A percentile compares a stretch with the other conserved stretches of the same genome.
These are phyloP conservation scores for Desoria tigrina DNA, from an alignment of 2,888 invertebrate species.

Conservation along the genomic window DNA sequence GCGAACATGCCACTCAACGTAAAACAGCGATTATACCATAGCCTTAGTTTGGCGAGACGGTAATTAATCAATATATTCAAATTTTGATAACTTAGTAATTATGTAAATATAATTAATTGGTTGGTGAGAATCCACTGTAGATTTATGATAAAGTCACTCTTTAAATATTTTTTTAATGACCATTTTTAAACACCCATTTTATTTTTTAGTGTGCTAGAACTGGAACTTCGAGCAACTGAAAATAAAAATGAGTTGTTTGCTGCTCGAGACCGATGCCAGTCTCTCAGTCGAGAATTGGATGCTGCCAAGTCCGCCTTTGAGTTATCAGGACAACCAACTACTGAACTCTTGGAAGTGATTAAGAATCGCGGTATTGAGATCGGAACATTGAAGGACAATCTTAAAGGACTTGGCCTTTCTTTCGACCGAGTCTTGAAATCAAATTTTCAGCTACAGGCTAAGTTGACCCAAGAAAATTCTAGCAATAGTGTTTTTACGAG, in stretches of 20 bases:
- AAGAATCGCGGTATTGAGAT: conserved; percentile 8
- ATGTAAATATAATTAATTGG: no score
- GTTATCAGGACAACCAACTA: conserved; percentile 9
- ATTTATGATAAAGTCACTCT: no score
- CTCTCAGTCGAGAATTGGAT: conserved; percentile 16
- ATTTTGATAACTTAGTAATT: conserved; percentile 1
- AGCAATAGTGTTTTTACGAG: no score
- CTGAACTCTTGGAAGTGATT: conserved; percentile 14
- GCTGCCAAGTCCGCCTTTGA: not conserved
- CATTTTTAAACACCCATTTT: no score
- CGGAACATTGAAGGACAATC: conserved; percentile 4
- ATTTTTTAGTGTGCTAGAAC: conserved; percentile 19
- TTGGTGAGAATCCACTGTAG: no score
- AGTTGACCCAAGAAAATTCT: conserved; percentile 1
- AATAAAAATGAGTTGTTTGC: conserved; percentile 21
- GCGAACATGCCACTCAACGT: conserved; percentile 13
- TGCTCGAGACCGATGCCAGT: conserved; percentile 13
- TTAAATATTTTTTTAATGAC: no score
- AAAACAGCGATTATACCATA: conserved; percentile 12
- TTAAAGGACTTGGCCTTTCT: not conserved
- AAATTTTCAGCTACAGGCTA: conserved; percentile 8
- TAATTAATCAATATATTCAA: no score
- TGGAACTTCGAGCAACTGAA: conserved; percentile 14
- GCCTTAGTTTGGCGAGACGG: conserved; percentile 10
- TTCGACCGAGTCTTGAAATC: not conserved